Evolutionary conservation across 1,140 invertebrate genomes (phyloP).

Genomic region (Drosophila pseudoobscura): DNA sequence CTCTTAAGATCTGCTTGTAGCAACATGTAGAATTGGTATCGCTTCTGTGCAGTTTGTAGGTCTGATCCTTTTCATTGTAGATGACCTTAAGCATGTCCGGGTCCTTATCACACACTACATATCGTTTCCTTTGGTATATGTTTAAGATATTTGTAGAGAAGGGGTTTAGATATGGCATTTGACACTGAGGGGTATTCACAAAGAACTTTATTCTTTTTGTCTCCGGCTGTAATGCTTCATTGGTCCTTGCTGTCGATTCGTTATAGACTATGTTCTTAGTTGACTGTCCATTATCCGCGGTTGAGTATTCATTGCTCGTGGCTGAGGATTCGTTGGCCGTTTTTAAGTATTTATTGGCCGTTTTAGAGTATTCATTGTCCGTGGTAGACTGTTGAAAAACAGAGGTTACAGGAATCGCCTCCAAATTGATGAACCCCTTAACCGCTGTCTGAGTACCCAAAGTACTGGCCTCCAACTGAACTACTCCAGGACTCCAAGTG

Average conservation of each 20-base stretch:
- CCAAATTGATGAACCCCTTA: no score
- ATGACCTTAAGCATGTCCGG: constrained; percentile 83
- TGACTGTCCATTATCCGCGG: no score
- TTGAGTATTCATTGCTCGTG: no score
- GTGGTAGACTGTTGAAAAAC: no score
- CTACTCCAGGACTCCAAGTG: not conserved
- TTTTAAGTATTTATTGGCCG: no score
- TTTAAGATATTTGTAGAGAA: constrained; percentile 86
- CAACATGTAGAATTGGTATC: constrained; percentile 83
- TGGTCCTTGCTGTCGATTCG: not conserved
- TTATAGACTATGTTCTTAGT: no score
- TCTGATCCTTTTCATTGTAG: constrained; percentile 48
- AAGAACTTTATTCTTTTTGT: constrained; percentile 45
- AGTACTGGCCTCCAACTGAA: not conserved
- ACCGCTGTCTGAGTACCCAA: no score
- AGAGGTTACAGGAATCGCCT: no score
- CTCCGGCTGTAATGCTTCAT: not conserved
- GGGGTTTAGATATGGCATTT: constrained; percentile 88
- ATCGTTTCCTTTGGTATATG: constrained; percentile 85
- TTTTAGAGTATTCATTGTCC: no score
- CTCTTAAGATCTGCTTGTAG: constrained; percentile 84
- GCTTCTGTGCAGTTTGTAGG: constrained; percentile 57
- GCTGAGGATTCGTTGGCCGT: no score
- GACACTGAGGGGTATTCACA: constrained; percentile 83
- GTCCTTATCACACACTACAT: constrained; percentile 84